These are phyloP conservation scores for Pelosia muscerda DNA, from an alignment of 2,888 invertebrate genomes.

Conservation along the genomic window DNA sequence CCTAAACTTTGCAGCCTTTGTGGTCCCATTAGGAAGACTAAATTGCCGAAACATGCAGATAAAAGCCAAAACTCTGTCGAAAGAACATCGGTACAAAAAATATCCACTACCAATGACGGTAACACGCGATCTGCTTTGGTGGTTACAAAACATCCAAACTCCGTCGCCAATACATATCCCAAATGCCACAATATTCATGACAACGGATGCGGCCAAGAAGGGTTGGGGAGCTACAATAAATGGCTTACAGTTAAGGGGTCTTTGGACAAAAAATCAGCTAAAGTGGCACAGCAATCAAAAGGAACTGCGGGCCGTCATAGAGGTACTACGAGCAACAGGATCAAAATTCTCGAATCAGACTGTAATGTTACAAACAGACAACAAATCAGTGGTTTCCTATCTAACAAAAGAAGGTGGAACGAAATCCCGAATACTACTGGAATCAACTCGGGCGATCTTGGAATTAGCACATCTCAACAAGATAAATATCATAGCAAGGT, in stretches of 20 bases:
- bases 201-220: not conserved
- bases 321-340: not conserved
- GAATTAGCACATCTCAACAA: no score
- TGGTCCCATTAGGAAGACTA: no score
- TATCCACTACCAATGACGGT: not conserved
- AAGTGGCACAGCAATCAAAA: not conserved
- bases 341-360: not conserved
- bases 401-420: no score
- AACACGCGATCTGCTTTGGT: not conserved
- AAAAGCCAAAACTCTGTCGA: no score
- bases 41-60: no score
- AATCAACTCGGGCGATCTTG: no score
- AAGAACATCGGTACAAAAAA: not conserved
- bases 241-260: not conserved
- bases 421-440: no score
- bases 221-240: not conserved
- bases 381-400: not conserved
- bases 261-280: not conserved
- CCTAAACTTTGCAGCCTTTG: no score
- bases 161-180: not conserved
- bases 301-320: not conserved
- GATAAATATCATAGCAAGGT: no score
- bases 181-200: not conserved
- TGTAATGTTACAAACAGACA: not conserved
- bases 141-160: not conserved